These are phyloP conservation scores for Halocynthia roretzi DNA, from an alignment of 23 tunicate genomes.

Conservation along the genomic window DNA sequence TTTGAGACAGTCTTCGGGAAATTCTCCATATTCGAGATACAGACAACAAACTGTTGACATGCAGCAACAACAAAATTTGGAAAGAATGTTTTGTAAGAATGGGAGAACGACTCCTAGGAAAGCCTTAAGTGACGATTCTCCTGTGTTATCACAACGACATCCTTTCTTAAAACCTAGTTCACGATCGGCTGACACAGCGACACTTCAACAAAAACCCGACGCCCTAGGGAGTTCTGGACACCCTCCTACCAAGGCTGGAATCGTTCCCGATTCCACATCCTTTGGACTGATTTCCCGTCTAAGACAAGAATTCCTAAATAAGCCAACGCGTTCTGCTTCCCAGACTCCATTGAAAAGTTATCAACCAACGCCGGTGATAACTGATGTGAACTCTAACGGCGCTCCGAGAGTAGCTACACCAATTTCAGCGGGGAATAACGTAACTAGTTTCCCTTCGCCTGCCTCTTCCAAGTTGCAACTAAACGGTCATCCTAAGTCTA, in stretches of 20 bases:
- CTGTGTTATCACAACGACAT: slow-evolving; percentile 5
- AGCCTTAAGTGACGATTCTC: slow-evolving; percentile 30
- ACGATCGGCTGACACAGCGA: not conserved
- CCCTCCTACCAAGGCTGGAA: not conserved
- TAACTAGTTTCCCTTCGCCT: not conserved
- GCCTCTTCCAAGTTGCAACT: not conserved
- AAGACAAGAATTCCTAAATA: not conserved
- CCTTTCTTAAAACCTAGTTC: slow-evolving; percentile 8
- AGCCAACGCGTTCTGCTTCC: not conserved
- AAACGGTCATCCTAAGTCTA: slow-evolving; percentile 61
- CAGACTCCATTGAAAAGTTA: too few relatives aligned
- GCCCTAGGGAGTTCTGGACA: not conserved
- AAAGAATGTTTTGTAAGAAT: not conserved
- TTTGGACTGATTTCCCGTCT: slow-evolving; percentile 9
- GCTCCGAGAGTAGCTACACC: not conserved
- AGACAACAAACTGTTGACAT: not conserved
- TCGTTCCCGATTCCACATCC: not conserved
- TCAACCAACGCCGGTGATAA: too few relatives aligned
- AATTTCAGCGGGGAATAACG: not conserved
- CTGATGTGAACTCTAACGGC: not conserved
- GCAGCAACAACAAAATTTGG: too few relatives aligned
- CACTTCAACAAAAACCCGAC: not conserved
- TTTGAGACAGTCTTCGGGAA: not conserved
- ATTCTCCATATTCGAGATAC: not conserved
- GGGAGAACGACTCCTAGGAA: slow-evolving; percentile 14